Conservation (phyloP, 2,888 invertebrate species). For the Neoaliturus tenellus region DNA sequence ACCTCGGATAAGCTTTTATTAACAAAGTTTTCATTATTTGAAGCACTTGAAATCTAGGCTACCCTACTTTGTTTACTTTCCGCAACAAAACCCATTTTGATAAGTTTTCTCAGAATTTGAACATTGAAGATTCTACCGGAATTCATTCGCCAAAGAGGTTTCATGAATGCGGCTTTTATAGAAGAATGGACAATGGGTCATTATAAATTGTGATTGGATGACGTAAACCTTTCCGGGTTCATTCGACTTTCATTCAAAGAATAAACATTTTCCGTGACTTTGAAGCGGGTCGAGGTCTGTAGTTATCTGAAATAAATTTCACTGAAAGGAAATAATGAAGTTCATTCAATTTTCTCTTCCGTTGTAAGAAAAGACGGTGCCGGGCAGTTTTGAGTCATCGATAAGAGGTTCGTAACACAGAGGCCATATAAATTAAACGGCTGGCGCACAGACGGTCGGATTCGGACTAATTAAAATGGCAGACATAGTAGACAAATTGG, state of each 20-base stretch:
- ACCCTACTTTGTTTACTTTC: too few relatives aligned
- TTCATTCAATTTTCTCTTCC: too few relatives aligned
- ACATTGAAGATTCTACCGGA: background rate
- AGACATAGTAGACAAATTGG: constrained; percentile 34
- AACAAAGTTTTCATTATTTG: too few relatives aligned
- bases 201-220: background rate
- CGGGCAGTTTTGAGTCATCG: too few relatives aligned
- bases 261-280: background rate
- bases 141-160: background rate
- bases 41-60: too few relatives aligned
- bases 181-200: background rate
- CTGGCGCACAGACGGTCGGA: background rate
- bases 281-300: background rate
- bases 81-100: too few relatives aligned
- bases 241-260: background rate
- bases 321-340: too few relatives aligned
- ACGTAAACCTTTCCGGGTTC: background rate
- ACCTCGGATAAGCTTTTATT: too few relatives aligned
- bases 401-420: too few relatives aligned
- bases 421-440: background rate
- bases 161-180: background rate
- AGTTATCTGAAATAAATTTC: too few relatives aligned
- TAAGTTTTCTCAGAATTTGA: too few relatives aligned
- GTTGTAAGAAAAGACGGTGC: too few relatives aligned
- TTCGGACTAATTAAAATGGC: constrained; percentile 4